Evolutionary conservation across 2,797 vertebrate genomes (phyloP), one percentile per base, ranked within the genome.

Genomic region (Danio aesculapii): DNA sequence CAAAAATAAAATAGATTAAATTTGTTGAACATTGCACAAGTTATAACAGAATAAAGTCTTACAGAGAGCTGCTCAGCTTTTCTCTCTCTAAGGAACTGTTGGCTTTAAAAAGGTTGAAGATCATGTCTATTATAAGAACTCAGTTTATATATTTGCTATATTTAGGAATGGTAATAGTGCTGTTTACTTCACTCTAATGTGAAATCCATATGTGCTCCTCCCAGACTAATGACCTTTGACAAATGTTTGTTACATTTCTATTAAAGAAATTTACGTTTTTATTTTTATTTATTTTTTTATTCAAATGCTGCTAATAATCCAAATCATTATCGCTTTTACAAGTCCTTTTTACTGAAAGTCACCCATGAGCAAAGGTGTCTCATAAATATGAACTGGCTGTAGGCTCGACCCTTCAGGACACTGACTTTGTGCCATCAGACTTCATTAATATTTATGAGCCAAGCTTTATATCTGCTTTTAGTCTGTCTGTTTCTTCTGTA

Each of bases 111-210:
- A 14, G 12, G 8, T 11, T 58, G n/a, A 52, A 59, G 49, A 63
- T 79, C 58, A 64, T 72, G 14, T 30, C 77, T 79, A 63, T 71
- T 44, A 79, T 44, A 72, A 79, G 44, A 55, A 11, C 68, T 14
- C 55, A 6, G 30, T 69, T 69, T 17, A 43, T 6, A 46, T 17
- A 66, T 46, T 30, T 1, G 6, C n/a, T 75, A 75, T 78, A 68
- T 69, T 78, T 70, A 52, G 57, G 6, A n/a, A 59, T 52, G 12
- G 66, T 8, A 30, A 11, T 49, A 30, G 57, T 50, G 55, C n/a
- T 71, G 67, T 63, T 79, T 44, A 39, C 49, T 62, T 17, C 17
- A 8, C 49, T 9, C 39, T 72, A 16, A 71, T 63, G 47, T 39
- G 9, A 79, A 79, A 71, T 55, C 47, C 58, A 46, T 11, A 46